Evolutionary conservation across 2,797 vertebrate genomes (phyloP), one percentile per base, ranked within the genome.

Genomic region (Lutjanus campechanus): DNA sequence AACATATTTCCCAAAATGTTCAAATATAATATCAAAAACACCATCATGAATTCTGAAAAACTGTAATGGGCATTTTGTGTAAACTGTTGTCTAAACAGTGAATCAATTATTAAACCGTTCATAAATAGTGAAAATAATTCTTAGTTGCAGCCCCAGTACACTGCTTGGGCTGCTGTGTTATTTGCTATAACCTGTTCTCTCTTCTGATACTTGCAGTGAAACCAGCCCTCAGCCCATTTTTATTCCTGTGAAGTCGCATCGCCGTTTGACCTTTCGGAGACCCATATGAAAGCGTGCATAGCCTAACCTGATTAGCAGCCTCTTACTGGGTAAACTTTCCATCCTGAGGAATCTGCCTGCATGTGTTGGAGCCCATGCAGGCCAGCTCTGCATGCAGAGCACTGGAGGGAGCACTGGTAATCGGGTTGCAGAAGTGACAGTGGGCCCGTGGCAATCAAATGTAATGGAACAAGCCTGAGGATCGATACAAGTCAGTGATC

Each of bases 401-500:
- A 69, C 67, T 74, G 65, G 73, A 82, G 83, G 65, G 76, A 58
- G 54, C 68, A 36, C 80, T 89, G 90, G 90, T 92, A 91, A 94
- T 93, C 90, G 40, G 77, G 90, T 89, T 85, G 85, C 64, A 56
- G 77, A 76, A 85, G 86, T 89, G 91, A 93, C 90, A 89, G 88
- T 72, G 83, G 83, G 79, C 89, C 79, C 10, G 83, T 91, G 86
- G 86, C 92, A 91, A 93, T 94, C 94, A 94, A 91, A 94, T 73
- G 86, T 91, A 95, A 96, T 93, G 81, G 94, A 94, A 95, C 90
- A 91, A 95, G 92, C 89, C 76, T 76, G 72, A 11, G 85, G 89
- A 96, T 96, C 95, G 81, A 95, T 96, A 93, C 59, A 29, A 88
- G 92, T 93, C 94, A 92, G 91, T 90, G 92, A 94, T 95, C 87